Conservation (phyloP, 2,113 vertebrate genomes). For the Thunnus thynnus region DNA sequence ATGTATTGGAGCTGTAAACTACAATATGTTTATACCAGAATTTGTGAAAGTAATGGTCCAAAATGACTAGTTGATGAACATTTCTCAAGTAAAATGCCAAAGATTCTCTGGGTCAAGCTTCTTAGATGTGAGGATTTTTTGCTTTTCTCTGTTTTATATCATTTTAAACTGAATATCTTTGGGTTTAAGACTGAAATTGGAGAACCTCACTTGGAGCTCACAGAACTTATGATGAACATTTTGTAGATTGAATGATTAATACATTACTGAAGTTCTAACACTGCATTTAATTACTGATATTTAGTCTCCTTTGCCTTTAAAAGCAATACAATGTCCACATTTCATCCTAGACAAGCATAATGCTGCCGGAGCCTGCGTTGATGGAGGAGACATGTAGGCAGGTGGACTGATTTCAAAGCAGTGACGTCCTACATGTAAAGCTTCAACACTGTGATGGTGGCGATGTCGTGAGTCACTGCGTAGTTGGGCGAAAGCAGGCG, state of each 20-base stretch:
- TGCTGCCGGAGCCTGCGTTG: not conserved
- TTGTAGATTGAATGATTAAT: no score
- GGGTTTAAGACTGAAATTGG: no score
- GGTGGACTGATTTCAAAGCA: constrained; percentile 47
- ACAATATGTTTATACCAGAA: not conserved
- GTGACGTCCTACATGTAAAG: constrained; percentile 14
- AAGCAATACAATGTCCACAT: not conserved
- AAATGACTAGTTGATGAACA: not conserved
- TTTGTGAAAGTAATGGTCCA: not conserved
- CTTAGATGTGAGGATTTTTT: no score
- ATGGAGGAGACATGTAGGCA: constrained; percentile 27
- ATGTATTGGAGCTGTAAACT: not conserved
- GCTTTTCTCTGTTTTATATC: no score
- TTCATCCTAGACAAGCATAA: not conserved
- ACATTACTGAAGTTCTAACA: no score
- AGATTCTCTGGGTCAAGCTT: not conserved
- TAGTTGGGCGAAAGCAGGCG: constrained; percentile 17
- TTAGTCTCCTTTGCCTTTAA: not conserved
- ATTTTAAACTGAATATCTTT: no score
- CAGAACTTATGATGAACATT: no score
- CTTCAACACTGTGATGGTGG: constrained; percentile 38
- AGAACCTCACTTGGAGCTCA: no score
- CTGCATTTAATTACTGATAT: not conserved
- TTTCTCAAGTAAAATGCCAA: not conserved
- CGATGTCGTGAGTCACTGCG: constrained; percentile 44